Percentiles rank a stretch among this genome's conserved stretches.
Evolutionary conservation across 2,113 vertebrate genomes (phyloP).

Genomic region (Xenopus tropicalis): DNA sequence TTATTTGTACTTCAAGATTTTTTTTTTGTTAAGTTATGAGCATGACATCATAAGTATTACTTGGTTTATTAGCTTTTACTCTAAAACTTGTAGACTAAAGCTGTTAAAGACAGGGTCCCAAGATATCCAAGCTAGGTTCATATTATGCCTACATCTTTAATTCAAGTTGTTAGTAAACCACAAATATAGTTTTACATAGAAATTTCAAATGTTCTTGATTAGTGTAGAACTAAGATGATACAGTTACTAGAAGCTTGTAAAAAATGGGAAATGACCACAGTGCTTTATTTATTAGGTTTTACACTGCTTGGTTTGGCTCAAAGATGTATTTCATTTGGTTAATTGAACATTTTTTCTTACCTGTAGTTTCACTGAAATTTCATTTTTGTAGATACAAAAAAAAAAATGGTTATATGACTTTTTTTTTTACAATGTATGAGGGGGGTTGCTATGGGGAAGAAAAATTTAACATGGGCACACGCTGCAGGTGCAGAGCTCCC

Average conservation of each 20-base stretch:
- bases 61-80: slow-evolving; percentile 71
- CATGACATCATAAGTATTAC: slow-evolving; percentile 73
- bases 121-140: slow-evolving; percentile 53
- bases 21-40: slow-evolving; percentile 60
- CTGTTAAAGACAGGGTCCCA: slow-evolving; percentile 59
- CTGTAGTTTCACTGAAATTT: not conserved
- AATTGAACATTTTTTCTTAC: not conserved
- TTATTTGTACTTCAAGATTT: slow-evolving; percentile 72
- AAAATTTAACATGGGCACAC: too few relatives aligned
- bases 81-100: slow-evolving; percentile 60
- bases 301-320: slow-evolving; percentile 51
- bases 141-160: slow-evolving; percentile 54
- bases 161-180: slow-evolving; percentile 53
- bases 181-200: slow-evolving; percentile 42
- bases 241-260: slow-evolving; percentile 53
- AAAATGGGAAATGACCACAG: slow-evolving; percentile 59
- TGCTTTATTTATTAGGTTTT: slow-evolving; percentile 52
- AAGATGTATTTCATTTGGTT: slow-evolving; percentile 52
- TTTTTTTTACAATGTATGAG: not conserved
- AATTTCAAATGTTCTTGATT: slow-evolving; percentile 31
- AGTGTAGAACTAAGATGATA: slow-evolving; percentile 42
- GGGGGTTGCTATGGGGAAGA: not conserved
- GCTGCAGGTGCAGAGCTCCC: not conserved
- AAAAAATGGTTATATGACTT: not conserved
- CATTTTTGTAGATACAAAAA: not conserved